Evolutionary conservation across 2,113 vertebrate genomes (phyloP).

Genomic region (Lonchura striata): DNA sequence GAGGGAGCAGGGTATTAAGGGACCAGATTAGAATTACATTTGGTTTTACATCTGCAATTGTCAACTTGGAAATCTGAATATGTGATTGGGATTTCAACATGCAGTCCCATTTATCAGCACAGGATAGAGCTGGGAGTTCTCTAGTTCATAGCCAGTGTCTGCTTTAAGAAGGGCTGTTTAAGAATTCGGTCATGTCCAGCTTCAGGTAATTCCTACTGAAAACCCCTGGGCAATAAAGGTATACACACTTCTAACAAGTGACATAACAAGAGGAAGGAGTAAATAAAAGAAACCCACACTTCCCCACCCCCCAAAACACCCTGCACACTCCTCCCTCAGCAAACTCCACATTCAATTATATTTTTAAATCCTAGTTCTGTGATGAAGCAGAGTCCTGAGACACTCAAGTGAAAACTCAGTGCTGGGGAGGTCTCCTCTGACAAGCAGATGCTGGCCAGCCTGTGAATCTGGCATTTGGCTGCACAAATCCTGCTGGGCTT

Average conservation of each 20-base stretch:
- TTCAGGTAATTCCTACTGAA: neutral
- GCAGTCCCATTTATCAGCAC: neutral
- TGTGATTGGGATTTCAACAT: neutral
- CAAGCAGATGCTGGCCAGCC: neutral
- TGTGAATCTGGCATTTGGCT: neutral
- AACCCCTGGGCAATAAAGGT: neutral
- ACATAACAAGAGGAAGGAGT: neutral
- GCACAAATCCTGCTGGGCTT: neutral
- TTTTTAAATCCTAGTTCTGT: neutral
- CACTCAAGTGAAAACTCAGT: neutral
- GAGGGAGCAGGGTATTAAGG: neutral
- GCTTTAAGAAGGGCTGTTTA: neutral
- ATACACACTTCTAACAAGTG: neutral
- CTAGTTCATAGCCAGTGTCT: fast-evolving
- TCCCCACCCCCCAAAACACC: fast-evolving
- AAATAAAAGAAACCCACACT: neutral
- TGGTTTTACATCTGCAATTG: neutral
- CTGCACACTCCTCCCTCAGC: neutral
- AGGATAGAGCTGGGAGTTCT: neutral
- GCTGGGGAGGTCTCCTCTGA: neutral
- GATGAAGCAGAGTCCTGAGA: neutral
- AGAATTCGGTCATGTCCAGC: neutral
- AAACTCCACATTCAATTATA: neutral
- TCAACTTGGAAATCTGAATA: neutral
- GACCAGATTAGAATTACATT: neutral